Evolutionary conservation across 2,113 vertebrate species (phyloP).

Genomic region (Chaetodon auriga): DNA sequence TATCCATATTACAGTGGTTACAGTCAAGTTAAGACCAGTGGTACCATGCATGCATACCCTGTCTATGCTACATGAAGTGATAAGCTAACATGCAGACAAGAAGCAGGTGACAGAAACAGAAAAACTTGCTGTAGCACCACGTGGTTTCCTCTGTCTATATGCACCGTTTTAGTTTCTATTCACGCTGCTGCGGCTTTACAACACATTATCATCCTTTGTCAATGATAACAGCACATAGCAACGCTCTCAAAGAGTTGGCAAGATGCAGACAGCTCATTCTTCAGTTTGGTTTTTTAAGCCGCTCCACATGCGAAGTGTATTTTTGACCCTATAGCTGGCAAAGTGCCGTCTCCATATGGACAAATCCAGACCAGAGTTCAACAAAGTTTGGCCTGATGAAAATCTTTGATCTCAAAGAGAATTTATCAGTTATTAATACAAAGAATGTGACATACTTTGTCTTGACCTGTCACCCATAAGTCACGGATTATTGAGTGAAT

Average conservation of each 20-base stretch:
- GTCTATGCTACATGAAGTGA: no score
- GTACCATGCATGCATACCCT: not conserved
- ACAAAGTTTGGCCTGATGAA: slow-evolving; percentile 2
- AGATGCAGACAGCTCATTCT: slow-evolving; percentile 40
- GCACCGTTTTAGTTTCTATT: not conserved
- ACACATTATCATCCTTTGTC: not conserved
- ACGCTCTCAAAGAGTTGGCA: slow-evolving; percentile 31
- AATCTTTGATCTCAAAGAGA: slow-evolving; percentile 26
- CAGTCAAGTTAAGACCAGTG: no score
- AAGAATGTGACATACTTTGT: not conserved
- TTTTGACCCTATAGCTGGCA: slow-evolving; percentile 55
- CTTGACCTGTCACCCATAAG: not conserved
- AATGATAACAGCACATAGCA: slow-evolving; percentile 14
- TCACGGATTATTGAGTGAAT: not conserved
- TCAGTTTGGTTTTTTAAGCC: slow-evolving; percentile 47
- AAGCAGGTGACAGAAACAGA: not conserved
- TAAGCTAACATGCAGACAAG: not conserved
- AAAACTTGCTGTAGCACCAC: no score
- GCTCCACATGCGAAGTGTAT: slow-evolving; percentile 54
- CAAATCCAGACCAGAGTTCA: slow-evolving; percentile 32
- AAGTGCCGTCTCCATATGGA: slow-evolving; percentile 53
- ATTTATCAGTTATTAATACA: not conserved
- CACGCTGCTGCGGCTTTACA: not conserved
- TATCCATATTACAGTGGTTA: not conserved
- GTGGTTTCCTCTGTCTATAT: not conserved